Conservation (phyloP, 1,140 invertebrate genomes). For the Euwallacea fornicatus region DNA sequence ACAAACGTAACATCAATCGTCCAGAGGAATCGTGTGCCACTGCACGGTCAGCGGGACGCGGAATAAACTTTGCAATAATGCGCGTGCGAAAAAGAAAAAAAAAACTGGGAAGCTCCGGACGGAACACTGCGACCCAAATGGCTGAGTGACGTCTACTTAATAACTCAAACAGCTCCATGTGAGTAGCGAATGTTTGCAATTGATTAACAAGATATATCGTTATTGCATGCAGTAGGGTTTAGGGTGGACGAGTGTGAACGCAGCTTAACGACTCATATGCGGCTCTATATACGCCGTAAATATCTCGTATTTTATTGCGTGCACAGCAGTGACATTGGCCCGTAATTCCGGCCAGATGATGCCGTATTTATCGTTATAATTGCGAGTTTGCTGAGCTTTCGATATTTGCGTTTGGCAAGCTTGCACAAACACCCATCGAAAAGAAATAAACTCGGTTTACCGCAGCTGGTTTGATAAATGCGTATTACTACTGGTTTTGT, state of each 20-base stretch:
- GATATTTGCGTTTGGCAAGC: slow-evolving; percentile 23
- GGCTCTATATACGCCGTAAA: slow-evolving; percentile 1
- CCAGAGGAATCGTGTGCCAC: no score
- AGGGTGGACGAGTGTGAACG: slow-evolving; percentile 7
- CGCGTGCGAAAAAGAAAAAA: no score
- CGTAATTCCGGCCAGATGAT: slow-evolving; percentile 28
- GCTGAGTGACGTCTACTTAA: no score
- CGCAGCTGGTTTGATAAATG: slow-evolving; percentile 5
- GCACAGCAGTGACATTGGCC: slow-evolving; percentile 25
- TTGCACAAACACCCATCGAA: slow-evolving; percentile 17
- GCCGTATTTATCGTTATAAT: slow-evolving; percentile 28
- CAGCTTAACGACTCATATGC: slow-evolving; percentile 9
- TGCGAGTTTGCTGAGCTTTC: slow-evolving; percentile 27
- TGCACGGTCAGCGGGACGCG: no score
- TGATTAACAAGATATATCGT: neutral
- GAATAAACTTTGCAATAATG: no score
- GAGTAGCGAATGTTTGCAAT: no score
- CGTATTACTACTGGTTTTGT: neutral
- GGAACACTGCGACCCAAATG: no score
- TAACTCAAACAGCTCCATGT: no score
- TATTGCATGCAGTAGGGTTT: neutral
- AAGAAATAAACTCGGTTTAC: slow-evolving; percentile 21
- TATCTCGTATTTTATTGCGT: slow-evolving; percentile 23
- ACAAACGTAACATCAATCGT: no score
- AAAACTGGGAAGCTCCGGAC: no score